phyloP scores from a whole-genome alignment of 2,888 invertebrate species.

The Harmothoe impar region DNA sequence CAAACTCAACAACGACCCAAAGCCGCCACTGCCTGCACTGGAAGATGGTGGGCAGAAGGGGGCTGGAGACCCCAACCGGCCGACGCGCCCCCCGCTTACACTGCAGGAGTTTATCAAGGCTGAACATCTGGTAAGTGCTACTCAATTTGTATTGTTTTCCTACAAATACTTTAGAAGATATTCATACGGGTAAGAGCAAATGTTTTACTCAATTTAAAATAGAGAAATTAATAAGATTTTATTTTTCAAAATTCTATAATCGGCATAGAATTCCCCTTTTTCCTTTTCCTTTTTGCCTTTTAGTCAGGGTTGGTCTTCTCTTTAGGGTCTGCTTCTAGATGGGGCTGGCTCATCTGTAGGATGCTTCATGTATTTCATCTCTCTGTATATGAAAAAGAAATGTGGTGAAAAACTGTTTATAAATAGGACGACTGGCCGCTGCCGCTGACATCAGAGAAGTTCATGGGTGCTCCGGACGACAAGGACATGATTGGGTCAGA shows the following conservation, averaged over 20 bases:
- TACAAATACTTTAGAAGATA: too few species aligned
- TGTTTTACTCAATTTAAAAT: not conserved
- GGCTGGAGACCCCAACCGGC: constrained; percentile 47
- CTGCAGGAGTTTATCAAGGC: constrained; percentile 61
- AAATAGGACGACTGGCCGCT: constrained; percentile 78
- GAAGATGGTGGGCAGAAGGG: not conserved
- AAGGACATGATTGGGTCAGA: constrained; percentile 75
- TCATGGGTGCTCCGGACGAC: constrained; percentile 77
- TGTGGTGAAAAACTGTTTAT: too few species aligned
- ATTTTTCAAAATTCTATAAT: not conserved
- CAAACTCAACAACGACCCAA: not conserved
- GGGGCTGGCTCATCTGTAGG: too few species aligned
- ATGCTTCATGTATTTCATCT: too few species aligned
- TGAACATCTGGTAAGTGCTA: constrained; percentile 53
- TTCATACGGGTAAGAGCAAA: too few species aligned
- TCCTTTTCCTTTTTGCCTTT: too few species aligned
- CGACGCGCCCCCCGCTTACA: constrained; percentile 38
- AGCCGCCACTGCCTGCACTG: not conserved
- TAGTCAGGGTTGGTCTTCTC: too few species aligned
- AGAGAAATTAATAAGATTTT: not conserved
- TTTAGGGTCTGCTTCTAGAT: too few species aligned
- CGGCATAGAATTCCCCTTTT: too few species aligned
- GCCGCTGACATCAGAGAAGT: constrained; percentile 77
- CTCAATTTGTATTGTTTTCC: not conserved
- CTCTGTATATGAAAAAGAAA: too few species aligned